Evolutionary conservation across 2,888 invertebrate species (phyloP), one percentile per base, ranked within the genome.

Genomic region (Microctonus aethiopoides): DNA sequence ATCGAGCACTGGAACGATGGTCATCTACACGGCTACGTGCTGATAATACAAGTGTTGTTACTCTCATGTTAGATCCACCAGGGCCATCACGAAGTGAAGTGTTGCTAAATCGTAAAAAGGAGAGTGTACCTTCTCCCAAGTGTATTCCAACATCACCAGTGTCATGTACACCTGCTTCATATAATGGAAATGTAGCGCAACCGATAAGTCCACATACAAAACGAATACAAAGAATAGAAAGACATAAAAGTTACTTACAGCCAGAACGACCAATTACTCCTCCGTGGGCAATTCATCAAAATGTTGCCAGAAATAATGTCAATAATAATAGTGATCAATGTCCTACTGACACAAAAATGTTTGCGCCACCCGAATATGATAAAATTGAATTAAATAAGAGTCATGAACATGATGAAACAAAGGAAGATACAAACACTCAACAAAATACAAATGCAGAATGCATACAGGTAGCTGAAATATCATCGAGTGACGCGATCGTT

Each of bases 21-120:
- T 91, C 92, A 22, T 90, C 90, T 60, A 93, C 95, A 6, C 91
- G 93, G 82, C 92, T 97, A 90, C 91, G 98, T 46, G 98, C 99
- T 0, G 99, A 99, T 87, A 99, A 99, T 86, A 97, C 98, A 0
- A 97, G 96, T 13, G 97, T 96, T 57, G 95, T 99, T 22, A 94
- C 95, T 0, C 89, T 98, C 22, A 94, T 98, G 91, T 88, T 97
- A 73, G 96, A 97, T 87, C 96, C 96, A 56, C 94, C 95, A 0
- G 95, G 95, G 0, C 95, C 92, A 7, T 93, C 94, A 13, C 89
- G 92, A 60, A 91, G 90, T 64, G 91, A 92, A 78, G 80, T 84
- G 32, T 67, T 84, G 10, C 68, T 84, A 57, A 83, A 77, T 68
- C 83, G 83, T 22, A 84, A 83, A 67, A 81, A 81, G 20, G 81